These are phyloP conservation scores for Drosophila monieri DNA, from an alignment of 2,888 invertebrate species.

Conservation along the genomic window DNA sequence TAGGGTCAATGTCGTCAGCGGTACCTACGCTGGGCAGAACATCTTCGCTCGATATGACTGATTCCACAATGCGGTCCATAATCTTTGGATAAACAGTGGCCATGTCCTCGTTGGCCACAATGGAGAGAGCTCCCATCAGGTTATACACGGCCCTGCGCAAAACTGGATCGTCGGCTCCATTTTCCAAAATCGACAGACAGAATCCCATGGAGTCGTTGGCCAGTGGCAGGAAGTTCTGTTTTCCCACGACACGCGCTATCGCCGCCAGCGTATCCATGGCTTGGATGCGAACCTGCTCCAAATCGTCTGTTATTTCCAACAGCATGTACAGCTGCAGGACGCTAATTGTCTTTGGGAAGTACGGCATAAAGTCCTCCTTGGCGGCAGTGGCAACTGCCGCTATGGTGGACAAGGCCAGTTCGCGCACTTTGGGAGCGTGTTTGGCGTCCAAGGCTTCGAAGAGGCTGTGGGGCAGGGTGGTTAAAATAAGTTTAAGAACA, in stretches of 20 bases:
- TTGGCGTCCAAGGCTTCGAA: conserved; percentile 86
- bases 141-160: conserved; percentile 89
- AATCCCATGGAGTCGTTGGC: conserved; percentile 88
- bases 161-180: conserved; percentile 89
- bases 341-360: conserved; percentile 88
- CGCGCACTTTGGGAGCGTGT: conserved; percentile 87
- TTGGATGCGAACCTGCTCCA: conserved; percentile 87
- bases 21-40: conserved; percentile 86
- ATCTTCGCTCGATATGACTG: conserved; percentile 89
- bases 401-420: conserved; percentile 89
- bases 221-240: conserved; percentile 88
- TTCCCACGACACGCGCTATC: conserved; percentile 89
- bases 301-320: conserved; percentile 86
- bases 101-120: conserved; percentile 89
- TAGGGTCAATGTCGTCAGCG: conserved; percentile 60
- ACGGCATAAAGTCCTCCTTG: conserved; percentile 89
- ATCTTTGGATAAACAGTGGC: conserved; percentile 87
- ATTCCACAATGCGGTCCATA: conserved; percentile 87
- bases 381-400: conserved; percentile 89
- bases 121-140: conserved; percentile 89
- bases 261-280: conserved; percentile 89
- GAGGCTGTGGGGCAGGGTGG: conserved; percentile 80
- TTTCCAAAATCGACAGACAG: conserved; percentile 86
- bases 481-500: not conserved
- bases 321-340: conserved; percentile 87